These are phyloP conservation scores for Sebastes matsubarae DNA, from an alignment of 2,797 vertebrate species.

Conservation along the genomic window DNA sequence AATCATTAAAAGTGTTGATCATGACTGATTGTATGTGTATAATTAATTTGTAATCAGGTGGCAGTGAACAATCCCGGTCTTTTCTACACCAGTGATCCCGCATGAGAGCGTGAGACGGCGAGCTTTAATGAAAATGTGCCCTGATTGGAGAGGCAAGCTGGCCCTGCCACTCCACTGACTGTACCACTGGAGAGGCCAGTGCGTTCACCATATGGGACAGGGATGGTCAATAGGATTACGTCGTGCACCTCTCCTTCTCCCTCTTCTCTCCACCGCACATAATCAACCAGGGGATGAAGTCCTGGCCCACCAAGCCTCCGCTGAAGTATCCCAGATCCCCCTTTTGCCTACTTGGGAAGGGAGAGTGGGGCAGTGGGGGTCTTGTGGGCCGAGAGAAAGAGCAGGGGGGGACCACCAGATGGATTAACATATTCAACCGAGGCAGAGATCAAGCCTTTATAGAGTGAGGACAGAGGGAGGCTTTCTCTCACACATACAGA, in stretches of 20 bases:
- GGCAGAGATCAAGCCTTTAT: conserved; percentile 84
- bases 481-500: conserved; percentile 72
- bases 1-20: background rate
- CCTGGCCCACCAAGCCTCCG: conserved; percentile 68
- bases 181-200: conserved; percentile 79
- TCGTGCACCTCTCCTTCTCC: conserved; percentile 73
- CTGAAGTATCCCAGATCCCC: conserved; percentile 71
- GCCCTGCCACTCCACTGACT: conserved; percentile 76
- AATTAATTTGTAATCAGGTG: conserved; percentile 19
- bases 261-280: conserved; percentile 71
- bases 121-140: conserved; percentile 51
- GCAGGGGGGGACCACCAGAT: conserved; percentile 65
- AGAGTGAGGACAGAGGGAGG: conserved; percentile 76
- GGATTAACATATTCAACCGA: conserved; percentile 88
- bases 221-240: conserved; percentile 84
- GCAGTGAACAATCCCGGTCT: conserved; percentile 12
- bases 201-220: conserved; percentile 82
- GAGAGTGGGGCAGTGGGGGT: conserved; percentile 73
- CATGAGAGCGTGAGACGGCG: conserved; percentile 42
- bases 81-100: conserved; percentile 54
- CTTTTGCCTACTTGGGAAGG: conserved; percentile 65
- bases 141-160: conserved; percentile 77
- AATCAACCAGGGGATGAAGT: conserved; percentile 80
- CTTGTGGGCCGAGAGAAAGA: conserved; percentile 75
- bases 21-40: background rate